Evolutionary conservation across 1,140 invertebrate genomes (phyloP), one percentile per base, ranked within the genome.

Genomic region (Sarcophaga bullata): DNA sequence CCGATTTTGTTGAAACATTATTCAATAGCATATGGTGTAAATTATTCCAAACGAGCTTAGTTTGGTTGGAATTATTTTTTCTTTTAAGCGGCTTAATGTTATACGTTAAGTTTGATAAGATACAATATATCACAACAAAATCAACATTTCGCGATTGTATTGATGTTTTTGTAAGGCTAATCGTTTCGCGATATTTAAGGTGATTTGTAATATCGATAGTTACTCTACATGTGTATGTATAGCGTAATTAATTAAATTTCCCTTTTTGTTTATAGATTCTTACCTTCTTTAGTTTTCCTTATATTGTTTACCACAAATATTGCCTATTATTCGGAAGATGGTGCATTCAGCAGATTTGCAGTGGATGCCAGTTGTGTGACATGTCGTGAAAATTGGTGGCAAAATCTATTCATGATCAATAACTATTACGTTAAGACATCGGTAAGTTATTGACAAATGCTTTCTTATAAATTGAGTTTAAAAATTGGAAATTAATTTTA

Each of bases 151-250:
- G 9, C 6, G 47, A 76, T 47, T 76, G 73, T 49, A 6, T 76
- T 49, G 4, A n/a, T 1, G 73, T 76, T 49, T 76, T 25, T 49
- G 8, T 76, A 8, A 11, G 73, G 4, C 1, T 76, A n/a, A 9
- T 76, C 8, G n/a, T 76, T 7, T 76, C 73, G n/a, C 4, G 73
- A n/a, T 76, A 76, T 76, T 76, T 76, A 49, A 48, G 73, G 73
- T 76, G 48, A 49, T 4, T 13, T 75, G 9, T 9, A 0, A 11
- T 10, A 6, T 48, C 5, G 5, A 47, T n/a, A 75, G 46, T 73
- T 47, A 11, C 25, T 2, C 1, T 37, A 37, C 25, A 37, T 37
- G 4, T 37, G 25, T 37, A 37, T 37, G 25, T 37, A 37, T 37
- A 37, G 1, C n/a, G 47, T 11, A 46, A 37, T 73, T 47, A 75